Conservation (phyloP, 1,140 invertebrate genomes). For the Schlechtendalia chinensis region DNA sequence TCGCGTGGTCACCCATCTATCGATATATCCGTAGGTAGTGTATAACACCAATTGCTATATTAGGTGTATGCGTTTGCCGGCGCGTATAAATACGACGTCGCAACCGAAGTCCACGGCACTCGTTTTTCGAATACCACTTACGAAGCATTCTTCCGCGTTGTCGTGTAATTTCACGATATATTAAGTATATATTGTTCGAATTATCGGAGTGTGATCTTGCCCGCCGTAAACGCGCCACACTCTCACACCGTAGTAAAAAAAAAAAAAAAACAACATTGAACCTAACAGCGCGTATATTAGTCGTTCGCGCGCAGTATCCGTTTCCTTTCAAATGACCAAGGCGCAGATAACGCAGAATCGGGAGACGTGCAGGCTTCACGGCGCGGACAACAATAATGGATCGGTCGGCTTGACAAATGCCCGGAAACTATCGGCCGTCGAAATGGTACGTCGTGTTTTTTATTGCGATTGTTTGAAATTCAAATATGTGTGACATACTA, state of each 20-base stretch:
- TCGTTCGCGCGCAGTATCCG: too few species aligned
- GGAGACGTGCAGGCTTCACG: neutral
- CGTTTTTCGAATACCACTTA: neutral
- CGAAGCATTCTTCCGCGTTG: neutral
- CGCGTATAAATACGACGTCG: constrained; percentile 1
- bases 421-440: neutral
- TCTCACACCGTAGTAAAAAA: too few species aligned
- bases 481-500: too few species aligned
- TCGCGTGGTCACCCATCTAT: neutral
- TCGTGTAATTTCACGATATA: neutral
- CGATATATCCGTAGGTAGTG: neutral
- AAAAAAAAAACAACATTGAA: too few species aligned
- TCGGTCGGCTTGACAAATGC: neutral
- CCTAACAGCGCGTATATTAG: too few species aligned
- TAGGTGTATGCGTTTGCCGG: neutral
- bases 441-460: neutral
- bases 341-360: neutral
- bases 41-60: neutral
- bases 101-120: constrained; percentile 16
- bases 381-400: neutral
- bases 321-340: neutral
- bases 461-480: too few species aligned
- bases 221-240: neutral
- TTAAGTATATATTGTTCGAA: neutral
- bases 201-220: too few species aligned